These are phyloP conservation scores for Labeo calbasu DNA, from an alignment of 2,797 vertebrate genomes.

Conservation along the genomic window DNA sequence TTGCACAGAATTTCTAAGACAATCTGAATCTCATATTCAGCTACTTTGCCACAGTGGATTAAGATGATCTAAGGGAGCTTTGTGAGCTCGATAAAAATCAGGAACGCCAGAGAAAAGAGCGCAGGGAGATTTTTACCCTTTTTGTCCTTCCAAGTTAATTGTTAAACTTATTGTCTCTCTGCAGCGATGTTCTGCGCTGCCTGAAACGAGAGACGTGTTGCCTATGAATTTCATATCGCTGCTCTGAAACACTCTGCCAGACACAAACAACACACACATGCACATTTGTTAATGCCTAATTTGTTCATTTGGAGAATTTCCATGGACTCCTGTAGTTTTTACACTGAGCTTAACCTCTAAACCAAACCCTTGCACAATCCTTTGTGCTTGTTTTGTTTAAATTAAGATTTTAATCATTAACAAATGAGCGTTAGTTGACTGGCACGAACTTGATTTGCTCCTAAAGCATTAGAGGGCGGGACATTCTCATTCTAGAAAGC, in stretches of 20 bases:
- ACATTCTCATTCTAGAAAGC: background rate
- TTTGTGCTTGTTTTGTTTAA: background rate
- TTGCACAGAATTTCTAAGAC: constrained; percentile 89
- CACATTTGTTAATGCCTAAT: background rate
- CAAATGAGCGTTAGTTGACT: background rate
- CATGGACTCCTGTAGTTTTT: background rate
- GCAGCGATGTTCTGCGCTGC: constrained; percentile 39
- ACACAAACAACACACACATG: constrained; percentile 29
- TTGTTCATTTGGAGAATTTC: background rate
- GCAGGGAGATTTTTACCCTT: constrained; percentile 87
- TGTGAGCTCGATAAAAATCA: constrained; percentile 92
- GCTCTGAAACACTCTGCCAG: constrained; percentile 13
- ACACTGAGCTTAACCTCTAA: background rate
- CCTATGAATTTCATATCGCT: constrained; percentile 35
- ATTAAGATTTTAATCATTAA: background rate
- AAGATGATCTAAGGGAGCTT: constrained; percentile 92
- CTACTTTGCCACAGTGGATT: constrained; percentile 94
- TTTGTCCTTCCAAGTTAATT: constrained; percentile 93
- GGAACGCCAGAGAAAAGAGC: constrained; percentile 77
- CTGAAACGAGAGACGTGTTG: constrained; percentile 39
- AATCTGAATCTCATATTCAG: constrained; percentile 94
- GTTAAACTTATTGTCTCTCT: constrained; percentile 78
- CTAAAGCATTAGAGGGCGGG: background rate
- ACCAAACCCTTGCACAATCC: background rate
- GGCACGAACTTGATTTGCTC: background rate